These are phyloP conservation scores for Synanthedon myopaeformis DNA, from an alignment of 2,888 invertebrate genomes.

Conservation along the genomic window DNA sequence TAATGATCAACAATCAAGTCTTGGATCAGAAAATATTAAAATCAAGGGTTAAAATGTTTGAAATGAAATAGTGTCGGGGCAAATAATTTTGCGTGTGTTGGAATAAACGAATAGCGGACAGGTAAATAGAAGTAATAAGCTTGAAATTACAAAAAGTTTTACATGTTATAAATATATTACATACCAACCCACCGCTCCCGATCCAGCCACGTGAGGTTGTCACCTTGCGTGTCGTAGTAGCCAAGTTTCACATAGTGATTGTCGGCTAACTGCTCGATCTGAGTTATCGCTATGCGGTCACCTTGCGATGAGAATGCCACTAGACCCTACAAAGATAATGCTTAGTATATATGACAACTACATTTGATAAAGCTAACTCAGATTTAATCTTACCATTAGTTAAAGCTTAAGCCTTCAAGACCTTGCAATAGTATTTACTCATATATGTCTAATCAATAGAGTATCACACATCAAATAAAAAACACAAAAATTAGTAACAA, in stretches of 20 bases:
- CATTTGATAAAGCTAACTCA: no score
- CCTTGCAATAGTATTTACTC: no score
- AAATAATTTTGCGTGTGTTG: neutral
- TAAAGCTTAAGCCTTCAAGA: no score
- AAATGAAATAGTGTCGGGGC: neutral
- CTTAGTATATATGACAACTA: no score
- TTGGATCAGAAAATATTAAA: no score
- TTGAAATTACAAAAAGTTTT: neutral
- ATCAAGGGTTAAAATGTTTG: no score
- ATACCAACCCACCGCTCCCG: slow-evolving; percentile 91
- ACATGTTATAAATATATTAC: slow-evolving; percentile 17
- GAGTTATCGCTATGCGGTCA: slow-evolving; percentile 97
- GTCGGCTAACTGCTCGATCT: slow-evolving; percentile 96
- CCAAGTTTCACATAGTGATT: slow-evolving; percentile 95
- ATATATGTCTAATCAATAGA: no score
- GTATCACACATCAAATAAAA: no score
- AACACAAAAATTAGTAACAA: no score
- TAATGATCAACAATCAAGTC: no score
- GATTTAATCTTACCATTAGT: no score
- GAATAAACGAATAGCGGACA: neutral
- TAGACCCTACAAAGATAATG: slow-evolving; percentile 76
- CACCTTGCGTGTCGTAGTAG: slow-evolving; percentile 95
- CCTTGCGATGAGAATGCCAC: slow-evolving; percentile 99
- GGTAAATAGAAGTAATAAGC: neutral
- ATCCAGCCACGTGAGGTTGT: slow-evolving; percentile 94